phyloP scores from a whole-genome alignment of 1,140 invertebrate species.

The Panulirus ornatus region DNA sequence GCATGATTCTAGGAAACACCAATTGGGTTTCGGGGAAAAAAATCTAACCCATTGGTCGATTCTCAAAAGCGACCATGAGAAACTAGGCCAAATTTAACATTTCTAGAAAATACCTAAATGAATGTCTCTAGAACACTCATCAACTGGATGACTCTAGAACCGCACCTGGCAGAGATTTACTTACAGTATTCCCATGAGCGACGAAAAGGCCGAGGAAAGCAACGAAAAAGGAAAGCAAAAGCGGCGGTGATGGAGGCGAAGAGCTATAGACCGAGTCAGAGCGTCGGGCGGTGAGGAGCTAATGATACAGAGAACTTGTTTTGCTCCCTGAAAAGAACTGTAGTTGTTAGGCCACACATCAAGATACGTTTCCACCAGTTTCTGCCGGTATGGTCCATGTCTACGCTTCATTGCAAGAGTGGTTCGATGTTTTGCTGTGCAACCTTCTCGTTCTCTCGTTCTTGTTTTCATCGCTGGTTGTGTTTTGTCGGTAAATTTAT shows the following conservation, averaged over 20 bases:
- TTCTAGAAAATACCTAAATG: not conserved
- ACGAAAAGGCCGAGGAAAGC: not conserved
- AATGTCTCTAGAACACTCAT: not conserved
- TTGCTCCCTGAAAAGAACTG: too few relatives aligned
- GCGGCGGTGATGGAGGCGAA: not conserved
- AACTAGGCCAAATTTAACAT: too few relatives aligned
- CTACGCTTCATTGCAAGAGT: too few relatives aligned
- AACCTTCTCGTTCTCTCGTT: too few relatives aligned
- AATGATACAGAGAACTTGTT: too few relatives aligned
- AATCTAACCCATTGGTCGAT: not conserved
- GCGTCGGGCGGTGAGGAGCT: not conserved
- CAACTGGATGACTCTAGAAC: not conserved
- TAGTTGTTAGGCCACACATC: too few relatives aligned
- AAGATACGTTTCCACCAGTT: too few relatives aligned
- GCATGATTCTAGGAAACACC: not conserved
- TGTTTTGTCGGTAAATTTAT: too few relatives aligned
- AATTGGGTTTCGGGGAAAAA: not conserved
- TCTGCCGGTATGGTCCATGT: too few relatives aligned
- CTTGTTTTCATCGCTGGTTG: too few relatives aligned
- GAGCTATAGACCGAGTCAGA: not conserved
- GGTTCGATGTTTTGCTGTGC: too few relatives aligned
- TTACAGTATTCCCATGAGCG: not conserved
- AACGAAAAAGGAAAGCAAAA: not conserved
- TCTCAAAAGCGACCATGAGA: too few relatives aligned
- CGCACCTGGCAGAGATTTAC: not conserved